Base-by-base conservation (phyloP, 1,140 invertebrate genomes). In the Drosophila yakuba region DNA sequence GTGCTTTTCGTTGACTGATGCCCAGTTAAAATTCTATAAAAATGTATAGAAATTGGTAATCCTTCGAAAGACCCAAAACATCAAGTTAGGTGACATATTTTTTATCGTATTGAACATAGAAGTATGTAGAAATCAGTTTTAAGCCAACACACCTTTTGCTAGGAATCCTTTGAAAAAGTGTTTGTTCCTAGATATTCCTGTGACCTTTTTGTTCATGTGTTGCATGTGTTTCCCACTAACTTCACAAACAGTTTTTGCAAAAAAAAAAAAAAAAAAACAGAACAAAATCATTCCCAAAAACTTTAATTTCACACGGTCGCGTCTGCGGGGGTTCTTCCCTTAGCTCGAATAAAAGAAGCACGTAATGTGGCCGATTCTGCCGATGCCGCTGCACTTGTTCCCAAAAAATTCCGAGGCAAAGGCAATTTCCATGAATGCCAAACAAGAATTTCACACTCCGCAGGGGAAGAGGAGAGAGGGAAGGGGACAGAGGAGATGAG, bases 371-470 rank as follows among this genome's bases (percentile, higher is more conserved):
- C 74, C 45, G 44, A 56, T 36, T 45, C 17, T 11, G 38, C 14
- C 38, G 39, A 41, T 64, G 60, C 39, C 60, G 48, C 32, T 89
- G 84, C 84, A 89, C 84, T 89, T 89, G 84, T 89, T 89, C 84
- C 80, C 84, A 89, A 77, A 89, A 89, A 78, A 90, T 84, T 89
- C 84, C 80, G 35, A 64, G 51, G 77, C 85, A 88, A 83, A 89
- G 84, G 84, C 84, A 78, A 89, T 89, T 89, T 89, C 85, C 84
- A 89, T 89, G 84, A 89, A 89, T 62, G 48, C 60, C 76, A 71
- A 88, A 76, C 71, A 78, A 74, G 84, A 74, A 88, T 83, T 84
- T 89, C 79, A 89, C 84, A 89, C 84, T 88, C 84, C 45, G 48
- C 74, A 76, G 20, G 28, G 35, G 12, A 61, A 55, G 39, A 61